Percentiles rank a stretch among this genome's conserved stretches.
Evolutionary conservation across 2,888 invertebrate genomes (phyloP).

Genomic region (Platycheirus rosarum): DNA sequence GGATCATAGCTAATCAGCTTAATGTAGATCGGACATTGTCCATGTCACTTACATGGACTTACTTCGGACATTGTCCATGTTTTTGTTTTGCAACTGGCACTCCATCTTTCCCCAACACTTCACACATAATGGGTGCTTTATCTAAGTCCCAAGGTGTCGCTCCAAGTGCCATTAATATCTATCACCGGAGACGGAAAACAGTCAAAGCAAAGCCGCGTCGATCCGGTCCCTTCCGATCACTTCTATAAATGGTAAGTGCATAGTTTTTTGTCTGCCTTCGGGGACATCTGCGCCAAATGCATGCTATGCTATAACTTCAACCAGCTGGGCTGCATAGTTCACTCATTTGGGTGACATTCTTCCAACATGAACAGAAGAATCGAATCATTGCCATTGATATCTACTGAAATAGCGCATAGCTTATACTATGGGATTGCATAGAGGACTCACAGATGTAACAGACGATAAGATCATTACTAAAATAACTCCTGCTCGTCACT

Average conservation of each 20-base stretch:
- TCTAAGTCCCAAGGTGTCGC: conserved; percentile 60
- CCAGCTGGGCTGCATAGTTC: conserved; percentile 36
- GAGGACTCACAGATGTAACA: conserved; percentile 34
- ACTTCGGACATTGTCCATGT: too few relatives aligned
- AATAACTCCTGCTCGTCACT: conserved; percentile 40
- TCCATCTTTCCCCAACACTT: conserved; percentile 16
- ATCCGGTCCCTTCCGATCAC: conserved; percentile 26
- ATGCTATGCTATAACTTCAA: conserved; percentile 1
- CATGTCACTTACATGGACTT: too few relatives aligned
- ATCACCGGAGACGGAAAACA: conserved; percentile 32
- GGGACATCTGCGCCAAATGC: conserved; percentile 50
- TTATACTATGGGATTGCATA: neutral
- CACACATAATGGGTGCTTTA: conserved; percentile 23
- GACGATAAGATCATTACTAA: conserved; percentile 50
- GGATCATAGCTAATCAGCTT: too few relatives aligned
- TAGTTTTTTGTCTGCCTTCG: conserved; percentile 26
- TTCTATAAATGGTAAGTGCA: conserved; percentile 35
- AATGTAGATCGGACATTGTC: too few relatives aligned
- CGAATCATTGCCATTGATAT: conserved; percentile 39
- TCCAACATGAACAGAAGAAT: conserved; percentile 21
- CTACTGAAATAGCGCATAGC: conserved; percentile 18
- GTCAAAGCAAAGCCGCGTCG: conserved; percentile 58
- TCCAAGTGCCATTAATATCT: conserved; percentile 63
- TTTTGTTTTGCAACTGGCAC: too few relatives aligned
- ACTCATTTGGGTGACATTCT: conserved; percentile 48